phyloP scores from a whole-genome alignment of 2,797 vertebrate species.

The Euthynnus affinis region DNA sequence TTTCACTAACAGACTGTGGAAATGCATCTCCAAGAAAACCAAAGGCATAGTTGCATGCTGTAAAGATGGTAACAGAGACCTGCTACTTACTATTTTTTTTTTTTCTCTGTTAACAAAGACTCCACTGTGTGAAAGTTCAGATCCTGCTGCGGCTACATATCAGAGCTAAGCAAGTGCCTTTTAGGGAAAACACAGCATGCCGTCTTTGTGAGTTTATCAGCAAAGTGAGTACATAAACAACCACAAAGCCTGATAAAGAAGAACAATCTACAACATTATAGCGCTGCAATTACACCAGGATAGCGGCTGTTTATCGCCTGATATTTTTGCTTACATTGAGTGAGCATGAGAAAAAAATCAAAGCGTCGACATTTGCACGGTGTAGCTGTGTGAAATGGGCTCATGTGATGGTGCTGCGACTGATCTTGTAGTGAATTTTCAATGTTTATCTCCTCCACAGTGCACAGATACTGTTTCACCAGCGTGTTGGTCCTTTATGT shows the following conservation, averaged over 20 bases:
- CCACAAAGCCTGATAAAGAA: conserved; percentile 68
- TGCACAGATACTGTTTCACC: neutral
- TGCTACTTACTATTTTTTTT: conserved; percentile 43
- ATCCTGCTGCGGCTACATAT: conserved; percentile 71
- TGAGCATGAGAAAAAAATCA: conserved; percentile 41
- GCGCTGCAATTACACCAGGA: conserved; percentile 40
- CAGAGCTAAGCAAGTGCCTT: conserved; percentile 70
- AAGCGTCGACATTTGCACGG: conserved; percentile 27
- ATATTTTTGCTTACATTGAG: conserved; percentile 28
- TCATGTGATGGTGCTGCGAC: conserved; percentile 19
- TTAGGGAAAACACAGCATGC: conserved; percentile 72
- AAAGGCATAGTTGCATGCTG: conserved; percentile 53
- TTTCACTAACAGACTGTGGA: conserved; percentile 63
- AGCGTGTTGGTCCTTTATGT: conserved; percentile 13
- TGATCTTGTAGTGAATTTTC: conserved; percentile 21
- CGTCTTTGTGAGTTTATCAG: conserved; percentile 75
- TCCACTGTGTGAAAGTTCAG: conserved; percentile 82
- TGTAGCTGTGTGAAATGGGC: conserved; percentile 22
- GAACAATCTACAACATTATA: conserved; percentile 53
- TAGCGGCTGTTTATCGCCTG: conserved; percentile 4
- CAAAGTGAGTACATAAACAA: conserved; percentile 75
- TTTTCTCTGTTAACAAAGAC: conserved; percentile 76
- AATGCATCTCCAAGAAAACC: conserved; percentile 71
- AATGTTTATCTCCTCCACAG: neutral
- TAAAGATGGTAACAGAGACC: conserved; percentile 66